These are phyloP conservation scores for Sinella curviseta DNA, from an alignment of 1,140 invertebrate species.

Conservation along the genomic window DNA sequence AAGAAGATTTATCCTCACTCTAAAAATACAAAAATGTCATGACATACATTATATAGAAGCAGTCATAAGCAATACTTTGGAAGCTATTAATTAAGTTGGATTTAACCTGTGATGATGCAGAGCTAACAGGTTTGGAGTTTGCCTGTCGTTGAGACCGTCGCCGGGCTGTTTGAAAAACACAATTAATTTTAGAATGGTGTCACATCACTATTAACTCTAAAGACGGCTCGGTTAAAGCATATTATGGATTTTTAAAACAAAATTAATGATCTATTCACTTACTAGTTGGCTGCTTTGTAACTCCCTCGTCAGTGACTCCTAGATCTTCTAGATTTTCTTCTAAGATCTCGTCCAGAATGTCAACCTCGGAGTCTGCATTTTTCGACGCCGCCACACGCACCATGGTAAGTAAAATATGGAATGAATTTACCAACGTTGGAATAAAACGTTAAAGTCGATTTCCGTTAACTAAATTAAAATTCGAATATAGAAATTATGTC, in stretches of 20 bases:
- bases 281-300: neutral
- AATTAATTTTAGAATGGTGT: neutral
- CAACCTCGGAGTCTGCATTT: conserved; percentile 32
- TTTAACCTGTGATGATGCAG: neutral
- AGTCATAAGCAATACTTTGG: neutral
- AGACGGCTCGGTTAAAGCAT: too few relatives aligned
- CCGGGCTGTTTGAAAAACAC: neutral
- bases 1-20: neutral
- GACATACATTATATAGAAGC: neutral
- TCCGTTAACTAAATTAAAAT: too few relatives aligned
- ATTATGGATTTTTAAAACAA: neutral
- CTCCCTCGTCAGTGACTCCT: conserved; percentile 35
- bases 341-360: conserved; percentile 42
- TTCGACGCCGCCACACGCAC: neutral
- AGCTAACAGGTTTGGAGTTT: neutral
- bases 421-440: too few relatives aligned
- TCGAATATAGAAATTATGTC: too few relatives aligned
- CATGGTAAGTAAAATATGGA: neutral
- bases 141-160: conserved; percentile 11
- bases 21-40: neutral
- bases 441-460: too few relatives aligned
- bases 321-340: conserved; percentile 43
- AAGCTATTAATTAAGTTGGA: too few relatives aligned
- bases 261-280: neutral
- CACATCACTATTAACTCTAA: neutral